These are phyloP conservation scores for Threskiornis aethiopicus DNA, from an alignment of 2,797 vertebrate genomes.

Conservation along the genomic window DNA sequence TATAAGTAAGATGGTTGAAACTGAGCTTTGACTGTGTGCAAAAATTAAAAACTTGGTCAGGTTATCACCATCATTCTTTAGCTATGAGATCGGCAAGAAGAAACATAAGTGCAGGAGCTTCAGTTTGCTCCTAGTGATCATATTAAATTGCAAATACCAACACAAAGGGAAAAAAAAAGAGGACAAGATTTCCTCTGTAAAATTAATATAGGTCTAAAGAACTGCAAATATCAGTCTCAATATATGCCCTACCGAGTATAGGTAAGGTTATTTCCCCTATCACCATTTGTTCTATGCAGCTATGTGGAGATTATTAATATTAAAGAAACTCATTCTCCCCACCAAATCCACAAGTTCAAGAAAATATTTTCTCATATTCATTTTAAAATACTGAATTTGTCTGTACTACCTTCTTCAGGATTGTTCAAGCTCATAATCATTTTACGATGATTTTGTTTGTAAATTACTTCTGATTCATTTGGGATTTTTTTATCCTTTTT, in stretches of 20 bases:
- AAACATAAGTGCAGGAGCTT: not conserved
- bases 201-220: conserved; percentile 43
- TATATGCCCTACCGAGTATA: not conserved
- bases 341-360: not conserved
- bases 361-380: not conserved
- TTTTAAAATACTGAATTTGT: not conserved
- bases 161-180: not conserved
- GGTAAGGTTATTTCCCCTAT: conserved; percentile 29
- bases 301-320: not conserved
- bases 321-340: not conserved
- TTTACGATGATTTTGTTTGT: conserved; percentile 7
- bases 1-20: not conserved
- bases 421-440: not conserved
- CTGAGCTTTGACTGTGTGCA: not conserved
- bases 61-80: not conserved
- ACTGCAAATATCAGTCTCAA: conserved; percentile 48
- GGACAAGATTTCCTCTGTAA: not conserved
- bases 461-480: not conserved
- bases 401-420: not conserved
- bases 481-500: not conserved
- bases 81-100: not conserved
- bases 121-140: not conserved
- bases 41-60: not conserved
- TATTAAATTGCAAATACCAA: conserved; percentile 20
- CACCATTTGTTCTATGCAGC: not conserved